Base-by-base conservation (phyloP, 2,888 invertebrate species). In the Sicus ferrugineus region DNA sequence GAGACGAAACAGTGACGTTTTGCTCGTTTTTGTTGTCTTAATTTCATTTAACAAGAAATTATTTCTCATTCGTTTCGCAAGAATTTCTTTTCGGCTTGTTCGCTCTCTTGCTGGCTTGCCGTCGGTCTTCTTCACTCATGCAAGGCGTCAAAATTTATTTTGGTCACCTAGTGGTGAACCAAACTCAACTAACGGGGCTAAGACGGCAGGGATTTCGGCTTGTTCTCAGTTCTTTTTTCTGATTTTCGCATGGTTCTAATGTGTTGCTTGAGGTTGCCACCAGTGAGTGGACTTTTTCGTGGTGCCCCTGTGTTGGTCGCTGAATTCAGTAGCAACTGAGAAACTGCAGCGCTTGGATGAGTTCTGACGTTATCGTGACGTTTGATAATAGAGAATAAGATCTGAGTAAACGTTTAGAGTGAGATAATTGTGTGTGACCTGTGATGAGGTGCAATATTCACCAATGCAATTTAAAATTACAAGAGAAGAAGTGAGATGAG, bases 341-440 rank as follows among this genome's bases (percentile, higher is more conserved):
- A 67, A 67, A 58, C 46, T 26, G 67, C 21, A 58, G 46, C 67
- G 67, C 58, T 56, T 67, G 67, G 67, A 28, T 14, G 46, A 48
- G 2, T 63, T 54, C 26, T 14, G 21, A 2, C 26, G 34, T 21
- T 26, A 7, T 30, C 58, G 30, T 58, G 46, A 56, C 58, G 58
- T 67, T 64, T 34, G 11, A n/a, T n/a, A 1, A 21, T 19, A 34
- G 2, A 16, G 34, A 31, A 34, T 26, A 38, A 19, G 42, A 26
- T 7, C 21, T n/a, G 28, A n/a, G 38, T 46, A n/a, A n/a, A n/a
- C n/a, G n/a, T n/a, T n/a, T n/a, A n/a, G n/a, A n/a, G n/a, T n/a
- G n/a, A n/a, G n/a, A n/a, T n/a, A n/a, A n/a, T n/a, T n/a, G n/a
- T n/a, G n/a, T n/a, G n/a, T n/a, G n/a, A n/a, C n/a, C n/a, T n/a